Evolutionary conservation across 2,888 invertebrate genomes (phyloP).

Genomic region (Ditula angustiorana): DNA sequence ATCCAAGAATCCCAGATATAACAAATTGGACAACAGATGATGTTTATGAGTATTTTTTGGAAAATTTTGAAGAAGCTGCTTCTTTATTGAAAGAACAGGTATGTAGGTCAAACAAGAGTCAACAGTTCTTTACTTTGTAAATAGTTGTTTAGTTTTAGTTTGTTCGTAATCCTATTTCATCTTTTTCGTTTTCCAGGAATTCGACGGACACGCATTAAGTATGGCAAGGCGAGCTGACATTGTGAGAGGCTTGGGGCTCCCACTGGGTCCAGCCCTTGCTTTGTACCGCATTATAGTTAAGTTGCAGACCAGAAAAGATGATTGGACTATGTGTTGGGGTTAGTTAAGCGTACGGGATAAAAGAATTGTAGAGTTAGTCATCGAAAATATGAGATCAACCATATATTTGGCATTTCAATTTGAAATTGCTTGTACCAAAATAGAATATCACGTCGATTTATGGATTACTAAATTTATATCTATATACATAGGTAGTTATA

Average conservation of each 20-base stretch:
- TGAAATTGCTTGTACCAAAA: not conserved
- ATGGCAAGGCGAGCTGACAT: constrained; percentile 94
- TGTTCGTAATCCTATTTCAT: not conserved
- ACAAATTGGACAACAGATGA: constrained; percentile 93
- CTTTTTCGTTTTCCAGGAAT: constrained; percentile 86
- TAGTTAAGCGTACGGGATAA: too few relatives aligned
- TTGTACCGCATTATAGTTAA: constrained; percentile 93
- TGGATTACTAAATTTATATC: too few relatives aligned
- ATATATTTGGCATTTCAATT: not conserved
- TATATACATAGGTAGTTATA: too few relatives aligned
- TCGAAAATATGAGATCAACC: too few relatives aligned
- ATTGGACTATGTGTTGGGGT: constrained; percentile 90
- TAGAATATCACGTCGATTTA: not conserved
- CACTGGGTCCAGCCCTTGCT: constrained; percentile 95
- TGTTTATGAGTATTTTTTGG: constrained; percentile 92
- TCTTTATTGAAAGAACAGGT: constrained; percentile 93
- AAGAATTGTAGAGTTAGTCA: too few relatives aligned
- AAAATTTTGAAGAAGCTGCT: constrained; percentile 92
- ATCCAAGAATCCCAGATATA: constrained; percentile 91
- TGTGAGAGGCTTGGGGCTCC: constrained; percentile 91
- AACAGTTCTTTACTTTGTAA: too few relatives aligned
- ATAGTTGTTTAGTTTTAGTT: constrained; percentile 46
- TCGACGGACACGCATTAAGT: constrained; percentile 95
- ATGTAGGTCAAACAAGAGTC: too few relatives aligned
- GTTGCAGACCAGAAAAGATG: constrained; percentile 91